These are phyloP conservation scores for Capreolus pygargus DNA, from an alignment of 2,113 vertebrate species.

Conservation along the genomic window DNA sequence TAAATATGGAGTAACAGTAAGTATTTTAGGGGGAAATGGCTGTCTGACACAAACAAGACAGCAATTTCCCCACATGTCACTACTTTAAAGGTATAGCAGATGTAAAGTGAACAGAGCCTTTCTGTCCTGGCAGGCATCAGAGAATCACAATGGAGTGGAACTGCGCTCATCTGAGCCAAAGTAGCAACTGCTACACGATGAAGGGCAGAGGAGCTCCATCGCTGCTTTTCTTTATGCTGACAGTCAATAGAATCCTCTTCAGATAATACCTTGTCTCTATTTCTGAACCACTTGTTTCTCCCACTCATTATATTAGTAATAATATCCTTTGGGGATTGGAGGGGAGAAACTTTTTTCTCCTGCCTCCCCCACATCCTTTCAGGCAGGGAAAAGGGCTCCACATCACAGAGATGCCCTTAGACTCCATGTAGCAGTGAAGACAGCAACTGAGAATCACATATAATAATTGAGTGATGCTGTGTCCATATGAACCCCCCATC, in stretches of 20 bases:
- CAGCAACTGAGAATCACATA: fast-evolving
- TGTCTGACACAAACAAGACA: constrained; percentile 39
- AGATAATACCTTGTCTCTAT: neutral
- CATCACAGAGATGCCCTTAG: neutral
- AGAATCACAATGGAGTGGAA: neutral
- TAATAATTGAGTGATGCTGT: neutral
- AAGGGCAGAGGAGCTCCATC: neutral
- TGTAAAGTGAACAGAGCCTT: neutral
- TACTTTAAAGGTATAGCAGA: neutral
- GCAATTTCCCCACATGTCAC: constrained; percentile 12
- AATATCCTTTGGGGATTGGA: neutral
- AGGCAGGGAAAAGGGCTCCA: neutral
- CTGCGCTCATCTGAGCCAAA: neutral
- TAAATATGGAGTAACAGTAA: constrained; percentile 51
- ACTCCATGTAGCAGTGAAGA: neutral
- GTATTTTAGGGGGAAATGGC: neutral
- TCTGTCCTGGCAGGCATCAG: neutral
- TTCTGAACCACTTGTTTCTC: neutral
- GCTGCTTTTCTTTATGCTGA: neutral
- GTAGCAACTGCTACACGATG: neutral
- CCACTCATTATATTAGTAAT: neutral
- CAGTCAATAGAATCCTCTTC: neutral
- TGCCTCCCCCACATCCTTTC: neutral
- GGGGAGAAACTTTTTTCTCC: neutral
- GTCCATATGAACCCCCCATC: neutral